Evolutionary conservation across 2,888 invertebrate species (phyloP), one percentile per base, ranked within the genome.

Genomic region (Falcaria lacertinaria): DNA sequence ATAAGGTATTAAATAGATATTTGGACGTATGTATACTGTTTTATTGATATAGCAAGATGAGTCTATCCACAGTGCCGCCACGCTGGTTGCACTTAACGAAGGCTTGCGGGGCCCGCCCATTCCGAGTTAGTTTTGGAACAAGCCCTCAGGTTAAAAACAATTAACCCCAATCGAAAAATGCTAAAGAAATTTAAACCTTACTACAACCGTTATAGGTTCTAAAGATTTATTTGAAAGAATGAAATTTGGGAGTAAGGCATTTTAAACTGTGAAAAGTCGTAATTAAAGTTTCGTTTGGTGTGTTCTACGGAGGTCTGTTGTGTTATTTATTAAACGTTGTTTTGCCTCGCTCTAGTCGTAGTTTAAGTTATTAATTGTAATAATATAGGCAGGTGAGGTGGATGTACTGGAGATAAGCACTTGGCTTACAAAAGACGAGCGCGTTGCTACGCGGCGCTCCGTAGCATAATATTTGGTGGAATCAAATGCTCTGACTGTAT

Each of bases 121-220:
- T 43, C 45, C 34, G 37, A 41, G 46, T 53, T 44, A 41, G 52
- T 48, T 55, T 50, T 51, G 46, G 43, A 50, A 44, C 42, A 42
- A 54, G 57, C 64, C 69, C 63, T 54, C 52, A 41, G 57, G 66
- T 54, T 52, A 43, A 47, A 51, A 57, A 49, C 48, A 55, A 60
- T 62, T 65, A 52, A 36, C 19, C 44, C 33, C 7, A 7, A 22
- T 4, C 13, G 6, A 19, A 25, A 14, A 19, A 5, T 14, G 16
- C 5, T 15, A 14, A 8, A 8, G 22, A 22, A 37, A 15, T 22
- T 14, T 14, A 3, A 22, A 14, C 22, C 14, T 22, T 37, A 25
- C 8, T 8, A 6, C 22, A 14, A 28, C 7, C 7, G 22, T 14
- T 7, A 7, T 22, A 22, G 7, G 22, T 7, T 28, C 11, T 28